Evolutionary conservation across 1,140 invertebrate genomes (phyloP).

Genomic region (Notospermus geniculatus): DNA sequence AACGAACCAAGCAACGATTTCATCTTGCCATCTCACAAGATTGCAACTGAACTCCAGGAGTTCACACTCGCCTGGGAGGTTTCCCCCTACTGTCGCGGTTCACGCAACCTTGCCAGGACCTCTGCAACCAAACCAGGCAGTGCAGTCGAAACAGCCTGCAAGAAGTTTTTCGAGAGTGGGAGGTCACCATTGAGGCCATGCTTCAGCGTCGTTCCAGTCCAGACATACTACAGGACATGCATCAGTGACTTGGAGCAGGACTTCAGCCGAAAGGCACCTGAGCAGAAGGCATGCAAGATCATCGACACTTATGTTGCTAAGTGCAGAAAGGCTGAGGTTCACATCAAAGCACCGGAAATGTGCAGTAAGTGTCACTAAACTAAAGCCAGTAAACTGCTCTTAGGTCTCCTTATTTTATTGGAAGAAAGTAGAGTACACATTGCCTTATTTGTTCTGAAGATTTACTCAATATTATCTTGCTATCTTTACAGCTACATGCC

Average conservation of each 20-base stretch:
- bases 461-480: too few relatives aligned
- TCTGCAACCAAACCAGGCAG: conserved; percentile 22
- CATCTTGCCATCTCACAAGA: conserved; percentile 59
- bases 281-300: conserved; percentile 48
- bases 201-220: conserved; percentile 45
- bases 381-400: too few relatives aligned
- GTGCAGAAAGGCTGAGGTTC: conserved; percentile 70
- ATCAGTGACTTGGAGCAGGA: conserved; percentile 42
- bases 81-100: conserved; percentile 23
- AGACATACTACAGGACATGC: conserved; percentile 51
- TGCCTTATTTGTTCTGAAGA: too few relatives aligned
- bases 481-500: too few relatives aligned
- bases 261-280: conserved; percentile 26
- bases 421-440: too few relatives aligned
- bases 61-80: conserved; percentile 60
- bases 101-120: conserved; percentile 21
- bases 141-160: conserved; percentile 31
- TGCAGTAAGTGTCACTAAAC: conserved; percentile 80
- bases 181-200: conserved; percentile 32
- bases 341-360: conserved; percentile 71
- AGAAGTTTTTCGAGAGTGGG: too few relatives aligned
- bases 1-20: conserved; percentile 80
- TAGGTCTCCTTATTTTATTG: too few relatives aligned
- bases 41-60: conserved; percentile 42
- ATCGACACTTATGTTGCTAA: conserved; percentile 74